Conservation (phyloP, 1,140 invertebrate genomes). For the Diabrotica virgifera region DNA sequence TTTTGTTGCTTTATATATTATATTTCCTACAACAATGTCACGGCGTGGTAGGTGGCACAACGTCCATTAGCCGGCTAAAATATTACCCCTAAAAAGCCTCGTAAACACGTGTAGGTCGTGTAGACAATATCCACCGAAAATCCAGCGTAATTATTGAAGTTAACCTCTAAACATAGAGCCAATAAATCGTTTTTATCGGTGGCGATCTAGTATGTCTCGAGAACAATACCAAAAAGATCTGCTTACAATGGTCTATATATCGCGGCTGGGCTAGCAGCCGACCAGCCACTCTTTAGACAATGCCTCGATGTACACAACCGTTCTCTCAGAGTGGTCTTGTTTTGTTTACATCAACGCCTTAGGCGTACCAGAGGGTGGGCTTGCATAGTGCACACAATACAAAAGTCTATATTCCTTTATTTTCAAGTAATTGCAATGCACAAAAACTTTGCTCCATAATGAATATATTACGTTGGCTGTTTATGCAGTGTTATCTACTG, state of each 20-base stretch:
- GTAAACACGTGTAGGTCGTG: slow-evolving; percentile 1
- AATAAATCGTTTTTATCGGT: slow-evolving; percentile 33
- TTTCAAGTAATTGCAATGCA: too few relatives aligned
- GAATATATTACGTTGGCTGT: too few relatives aligned
- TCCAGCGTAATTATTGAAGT: slow-evolving; percentile 15
- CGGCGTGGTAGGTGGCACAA: neutral
- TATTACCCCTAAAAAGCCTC: neutral
- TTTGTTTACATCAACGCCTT: slow-evolving; percentile 13
- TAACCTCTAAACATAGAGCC: slow-evolving; percentile 5
- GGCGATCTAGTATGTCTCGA: slow-evolving; percentile 28
- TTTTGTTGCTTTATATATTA: too few relatives aligned
- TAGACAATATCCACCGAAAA: slow-evolving; percentile 1
- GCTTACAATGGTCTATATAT: slow-evolving; percentile 34
- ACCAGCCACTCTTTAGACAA: slow-evolving; percentile 11
- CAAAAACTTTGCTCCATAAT: too few relatives aligned
- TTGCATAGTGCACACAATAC: too few relatives aligned
- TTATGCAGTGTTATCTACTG: too few relatives aligned
- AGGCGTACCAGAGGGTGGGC: neutral
- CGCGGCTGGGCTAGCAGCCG: slow-evolving; percentile 15
- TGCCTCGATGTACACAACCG: neutral
- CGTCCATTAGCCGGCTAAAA: neutral
- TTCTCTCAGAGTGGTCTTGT: slow-evolving; percentile 12
- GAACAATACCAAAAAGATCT: slow-evolving; percentile 32
- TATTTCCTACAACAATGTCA: too few relatives aligned
- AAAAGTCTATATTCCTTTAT: too few relatives aligned